Percentiles rank a stretch among this genome's conserved stretches.
Evolutionary conservation across 2,888 invertebrate species (phyloP).

Genomic region (Helicoverpa assulta): DNA sequence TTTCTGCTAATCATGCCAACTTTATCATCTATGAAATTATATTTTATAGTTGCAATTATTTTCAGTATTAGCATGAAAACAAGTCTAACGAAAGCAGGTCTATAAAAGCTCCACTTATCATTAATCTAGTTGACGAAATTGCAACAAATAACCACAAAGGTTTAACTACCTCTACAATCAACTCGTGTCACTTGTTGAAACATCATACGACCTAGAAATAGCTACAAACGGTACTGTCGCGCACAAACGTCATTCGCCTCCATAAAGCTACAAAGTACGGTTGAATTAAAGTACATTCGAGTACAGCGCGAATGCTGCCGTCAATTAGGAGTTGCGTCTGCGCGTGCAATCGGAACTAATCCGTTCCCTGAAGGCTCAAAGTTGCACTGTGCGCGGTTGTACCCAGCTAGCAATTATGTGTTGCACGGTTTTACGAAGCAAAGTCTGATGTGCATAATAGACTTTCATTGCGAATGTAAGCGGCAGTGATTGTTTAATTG

Average conservation of each 20-base stretch:
- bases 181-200: background rate
- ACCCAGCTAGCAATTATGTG: slow-evolving; percentile 8
- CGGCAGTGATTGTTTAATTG: slow-evolving; percentile 46
- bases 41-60: too few species aligned
- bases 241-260: background rate
- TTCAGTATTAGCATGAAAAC: too few species aligned
- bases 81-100: background rate
- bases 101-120: background rate
- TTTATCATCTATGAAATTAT: too few species aligned
- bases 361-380: slow-evolving; percentile 15
- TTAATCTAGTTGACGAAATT: background rate
- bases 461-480: slow-evolving; percentile 39
- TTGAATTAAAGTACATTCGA: slow-evolving; percentile 14
- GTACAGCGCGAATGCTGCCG: slow-evolving; percentile 9
- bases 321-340: slow-evolving; percentile 31
- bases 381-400: slow-evolving; percentile 18
- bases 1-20: background rate
- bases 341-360: slow-evolving; percentile 36
- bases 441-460: slow-evolving; percentile 21
- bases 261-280: slow-evolving; percentile 10
- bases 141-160: background rate
- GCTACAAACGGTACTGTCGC: background rate
- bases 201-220: background rate
- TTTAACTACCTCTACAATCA: background rate
- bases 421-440: slow-evolving; percentile 18